A percentile compares a stretch with the other conserved stretches of the same genome.
These are phyloP conservation scores for Elymnias hypermnestra DNA, from an alignment of 1,140 invertebrate species.

Conservation along the genomic window DNA sequence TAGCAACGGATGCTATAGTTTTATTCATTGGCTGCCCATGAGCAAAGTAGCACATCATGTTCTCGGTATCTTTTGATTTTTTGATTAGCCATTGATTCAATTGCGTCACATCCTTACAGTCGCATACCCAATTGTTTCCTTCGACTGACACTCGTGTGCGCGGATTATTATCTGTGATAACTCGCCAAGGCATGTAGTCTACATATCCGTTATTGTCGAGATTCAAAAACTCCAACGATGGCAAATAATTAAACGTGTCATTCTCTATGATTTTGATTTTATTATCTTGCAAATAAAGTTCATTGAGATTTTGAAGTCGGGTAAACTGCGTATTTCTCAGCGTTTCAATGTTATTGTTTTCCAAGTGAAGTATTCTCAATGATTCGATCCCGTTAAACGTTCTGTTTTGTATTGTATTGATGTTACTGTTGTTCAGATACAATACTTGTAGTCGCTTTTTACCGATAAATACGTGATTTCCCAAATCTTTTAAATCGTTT, in stretches of 20 bases:
- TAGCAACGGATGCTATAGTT: conserved; percentile 64
- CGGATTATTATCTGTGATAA: conserved; percentile 75
- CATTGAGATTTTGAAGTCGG: conserved; percentile 82
- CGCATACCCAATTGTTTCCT: conserved; percentile 85
- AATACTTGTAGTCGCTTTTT: conserved; percentile 89
- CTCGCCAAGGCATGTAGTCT: conserved; percentile 85
- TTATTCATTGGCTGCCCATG: conserved; percentile 67
- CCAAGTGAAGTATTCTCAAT: conserved; percentile 85
- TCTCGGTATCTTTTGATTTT: conserved; percentile 71
- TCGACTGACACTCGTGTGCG: conserved; percentile 79
- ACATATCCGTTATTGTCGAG: conserved; percentile 88
- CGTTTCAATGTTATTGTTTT: conserved; percentile 86
- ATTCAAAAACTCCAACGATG: conserved; percentile 84
- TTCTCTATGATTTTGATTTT: conserved; percentile 84
- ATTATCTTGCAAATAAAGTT: conserved; percentile 89
- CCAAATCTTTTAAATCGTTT: conserved; percentile 87
- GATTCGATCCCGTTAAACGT: conserved; percentile 90
- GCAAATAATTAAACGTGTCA: conserved; percentile 84
- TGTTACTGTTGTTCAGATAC: conserved; percentile 89
- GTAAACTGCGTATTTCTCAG: conserved; percentile 89
- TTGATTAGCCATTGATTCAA: conserved; percentile 80
- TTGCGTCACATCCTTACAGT: conserved; percentile 80
- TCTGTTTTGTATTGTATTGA: conserved; percentile 86
- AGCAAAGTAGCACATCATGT: conserved; percentile 67
- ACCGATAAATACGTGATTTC: conserved; percentile 91